A percentile compares a stretch with the other conserved stretches of the same genome.
Conservation (phyloP, 2,888 invertebrate species). For the Tiphia femorata region DNA sequence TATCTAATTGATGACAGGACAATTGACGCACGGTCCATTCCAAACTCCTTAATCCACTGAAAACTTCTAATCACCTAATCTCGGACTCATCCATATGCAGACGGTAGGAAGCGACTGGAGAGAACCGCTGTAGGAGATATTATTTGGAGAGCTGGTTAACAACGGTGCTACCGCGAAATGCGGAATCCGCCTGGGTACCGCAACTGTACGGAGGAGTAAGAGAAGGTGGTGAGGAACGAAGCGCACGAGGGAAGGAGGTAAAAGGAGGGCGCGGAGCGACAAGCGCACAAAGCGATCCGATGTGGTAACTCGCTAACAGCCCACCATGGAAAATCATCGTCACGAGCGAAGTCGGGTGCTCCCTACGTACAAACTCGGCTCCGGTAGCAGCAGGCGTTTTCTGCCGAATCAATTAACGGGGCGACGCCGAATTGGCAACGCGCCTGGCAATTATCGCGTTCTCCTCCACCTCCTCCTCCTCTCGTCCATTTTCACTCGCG, state of each 20-base stretch:
- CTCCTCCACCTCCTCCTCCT: background rate
- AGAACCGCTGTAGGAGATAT: background rate
- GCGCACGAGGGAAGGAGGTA: background rate
- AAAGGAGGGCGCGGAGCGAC: background rate
- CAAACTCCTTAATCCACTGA: no score
- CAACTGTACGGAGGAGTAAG: no score
- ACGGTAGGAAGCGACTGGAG: background rate
- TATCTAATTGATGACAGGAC: no score
- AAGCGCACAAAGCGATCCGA: slow-evolving; percentile 7
- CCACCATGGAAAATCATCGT: slow-evolving; percentile 19
- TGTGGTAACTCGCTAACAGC: slow-evolving; percentile 30
- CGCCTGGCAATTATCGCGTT: slow-evolving; percentile 51
- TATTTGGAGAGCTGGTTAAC: no score
- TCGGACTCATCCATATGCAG: background rate
- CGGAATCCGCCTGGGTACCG: no score
- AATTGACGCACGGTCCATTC: no score
- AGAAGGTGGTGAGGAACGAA: no score
- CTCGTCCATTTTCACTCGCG: background rate
- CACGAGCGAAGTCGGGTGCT: slow-evolving; percentile 1
- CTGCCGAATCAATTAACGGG: slow-evolving; percentile 47
- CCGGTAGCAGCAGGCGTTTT: no score
- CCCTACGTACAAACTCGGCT: no score
- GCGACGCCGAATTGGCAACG: slow-evolving; percentile 46
- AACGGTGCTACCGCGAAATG: no score
- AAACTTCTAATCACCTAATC: background rate